Percentiles rank a stretch among this genome's conserved stretches.
Conservation (phyloP, 2,113 vertebrate species). For the Cephalopterus ornatus region DNA sequence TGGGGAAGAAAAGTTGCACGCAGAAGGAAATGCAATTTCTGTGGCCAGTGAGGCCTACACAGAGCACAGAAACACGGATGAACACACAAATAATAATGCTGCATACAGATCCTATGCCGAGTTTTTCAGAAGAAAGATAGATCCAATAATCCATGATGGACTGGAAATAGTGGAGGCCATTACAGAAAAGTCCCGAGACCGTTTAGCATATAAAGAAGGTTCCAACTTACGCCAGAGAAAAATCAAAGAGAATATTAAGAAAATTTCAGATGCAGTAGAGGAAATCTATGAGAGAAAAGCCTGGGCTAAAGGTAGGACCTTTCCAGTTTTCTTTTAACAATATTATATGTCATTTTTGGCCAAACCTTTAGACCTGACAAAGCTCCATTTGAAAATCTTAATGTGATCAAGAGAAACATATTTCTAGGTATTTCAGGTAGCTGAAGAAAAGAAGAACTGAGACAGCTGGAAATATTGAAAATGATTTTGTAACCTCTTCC, state of each 20-base stretch:
- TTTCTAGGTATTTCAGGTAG: background rate
- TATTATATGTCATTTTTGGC: background rate
- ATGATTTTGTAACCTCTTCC: background rate
- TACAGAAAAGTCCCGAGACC: slow-evolving; percentile 1
- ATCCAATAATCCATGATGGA: slow-evolving; percentile 58
- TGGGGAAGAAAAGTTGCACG: slow-evolving; percentile 2
- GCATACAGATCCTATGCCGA: slow-evolving; percentile 66
- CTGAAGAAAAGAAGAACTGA: background rate
- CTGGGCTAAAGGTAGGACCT: slow-evolving; percentile 74
- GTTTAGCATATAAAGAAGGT: slow-evolving; percentile 66
- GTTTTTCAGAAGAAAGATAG: slow-evolving; percentile 67
- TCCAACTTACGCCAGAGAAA: slow-evolving; percentile 68
- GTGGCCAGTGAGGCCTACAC: slow-evolving; percentile 38
- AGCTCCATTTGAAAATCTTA: background rate
- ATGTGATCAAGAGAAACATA: background rate
- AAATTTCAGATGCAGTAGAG: slow-evolving; percentile 60
- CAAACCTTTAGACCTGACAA: background rate
- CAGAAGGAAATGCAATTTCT: background rate
- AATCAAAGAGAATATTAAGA: slow-evolving; percentile 73
- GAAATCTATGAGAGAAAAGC: slow-evolving; percentile 74
- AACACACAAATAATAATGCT: slow-evolving; percentile 60
- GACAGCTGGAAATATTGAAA: background rate
- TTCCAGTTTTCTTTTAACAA: background rate
- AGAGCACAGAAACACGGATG: slow-evolving; percentile 57
- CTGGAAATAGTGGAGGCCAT: slow-evolving; percentile 58